These are phyloP conservation scores for Tenthredo scrophulariae DNA, from an alignment of 2,888 invertebrate genomes.

Conservation along the genomic window DNA sequence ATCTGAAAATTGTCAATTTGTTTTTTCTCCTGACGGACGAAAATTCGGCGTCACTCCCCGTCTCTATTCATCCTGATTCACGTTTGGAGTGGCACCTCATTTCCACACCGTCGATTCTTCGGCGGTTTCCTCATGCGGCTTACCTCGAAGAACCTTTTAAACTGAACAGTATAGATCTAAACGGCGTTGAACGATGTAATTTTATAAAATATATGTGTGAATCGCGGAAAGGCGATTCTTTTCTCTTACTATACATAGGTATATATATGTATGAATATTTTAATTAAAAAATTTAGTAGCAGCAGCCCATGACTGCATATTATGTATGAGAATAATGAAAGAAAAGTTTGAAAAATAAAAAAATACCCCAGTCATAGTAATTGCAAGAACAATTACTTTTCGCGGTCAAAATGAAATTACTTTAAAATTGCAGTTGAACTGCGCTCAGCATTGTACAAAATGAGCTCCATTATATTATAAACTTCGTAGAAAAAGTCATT, in stretches of 20 bases:
- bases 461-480: not conserved
- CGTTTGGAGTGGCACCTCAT: constrained; percentile 38
- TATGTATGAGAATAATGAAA: not conserved
- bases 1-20: constrained; percentile 52
- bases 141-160: not conserved
- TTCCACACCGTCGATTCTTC: constrained; percentile 4
- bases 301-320: not conserved
- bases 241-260: no score
- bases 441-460: not conserved
- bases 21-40: constrained; percentile 44
- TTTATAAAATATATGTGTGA: not conserved
- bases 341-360: not conserved
- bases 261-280: no score
- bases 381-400: constrained; percentile 18
- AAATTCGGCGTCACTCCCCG: not conserved
- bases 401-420: constrained; percentile 34
- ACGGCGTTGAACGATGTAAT: not conserved
- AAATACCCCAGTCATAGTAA: not conserved
- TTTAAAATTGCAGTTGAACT: constrained; percentile 8
- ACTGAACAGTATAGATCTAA: not conserved
- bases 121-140: not conserved
- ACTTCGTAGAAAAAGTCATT: constrained; percentile 3
- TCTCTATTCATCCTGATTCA: constrained; percentile 2
- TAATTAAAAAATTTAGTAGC: no score
- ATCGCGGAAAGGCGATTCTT: no score